These are phyloP conservation scores for Ursus arctos DNA, from an alignment of 2,113 vertebrate genomes.

Conservation along the genomic window DNA sequence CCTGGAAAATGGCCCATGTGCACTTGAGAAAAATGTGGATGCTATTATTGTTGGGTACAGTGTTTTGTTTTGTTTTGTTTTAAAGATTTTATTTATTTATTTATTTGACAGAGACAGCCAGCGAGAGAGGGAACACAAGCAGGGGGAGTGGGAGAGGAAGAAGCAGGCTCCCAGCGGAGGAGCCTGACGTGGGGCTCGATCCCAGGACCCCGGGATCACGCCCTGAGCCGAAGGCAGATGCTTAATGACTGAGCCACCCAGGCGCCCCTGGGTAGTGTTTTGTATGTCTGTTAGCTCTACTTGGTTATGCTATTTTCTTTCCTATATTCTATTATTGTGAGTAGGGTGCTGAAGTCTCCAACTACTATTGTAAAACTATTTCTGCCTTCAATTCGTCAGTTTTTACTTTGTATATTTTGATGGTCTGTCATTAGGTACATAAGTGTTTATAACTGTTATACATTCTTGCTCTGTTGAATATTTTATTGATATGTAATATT, in stretches of 20 bases:
- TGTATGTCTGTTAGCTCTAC: neutral
- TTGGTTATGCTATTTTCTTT: neutral
- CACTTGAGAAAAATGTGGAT: neutral
- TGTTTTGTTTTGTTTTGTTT: neutral
- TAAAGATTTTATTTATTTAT: no score
- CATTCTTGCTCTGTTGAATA: neutral
- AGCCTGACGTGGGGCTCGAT: no score
- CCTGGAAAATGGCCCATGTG: neutral
- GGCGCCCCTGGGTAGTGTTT: neutral
- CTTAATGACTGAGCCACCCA: no score
- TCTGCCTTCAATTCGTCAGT: neutral
- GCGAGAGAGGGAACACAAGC: no score
- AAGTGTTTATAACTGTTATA: neutral
- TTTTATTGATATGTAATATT: neutral
- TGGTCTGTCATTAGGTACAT: neutral
- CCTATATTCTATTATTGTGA: neutral
- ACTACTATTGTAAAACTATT: neutral
- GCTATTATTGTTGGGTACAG: neutral
- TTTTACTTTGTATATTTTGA: neutral
- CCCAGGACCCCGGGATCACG: no score
- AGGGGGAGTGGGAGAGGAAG: no score
- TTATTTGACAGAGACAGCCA: no score
- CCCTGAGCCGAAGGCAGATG: no score
- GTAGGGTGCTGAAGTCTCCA: neutral
- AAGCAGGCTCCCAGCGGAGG: no score